Evolutionary conservation across 2,113 vertebrate genomes (phyloP).

Genomic region (Cyanistes caeruleus): DNA sequence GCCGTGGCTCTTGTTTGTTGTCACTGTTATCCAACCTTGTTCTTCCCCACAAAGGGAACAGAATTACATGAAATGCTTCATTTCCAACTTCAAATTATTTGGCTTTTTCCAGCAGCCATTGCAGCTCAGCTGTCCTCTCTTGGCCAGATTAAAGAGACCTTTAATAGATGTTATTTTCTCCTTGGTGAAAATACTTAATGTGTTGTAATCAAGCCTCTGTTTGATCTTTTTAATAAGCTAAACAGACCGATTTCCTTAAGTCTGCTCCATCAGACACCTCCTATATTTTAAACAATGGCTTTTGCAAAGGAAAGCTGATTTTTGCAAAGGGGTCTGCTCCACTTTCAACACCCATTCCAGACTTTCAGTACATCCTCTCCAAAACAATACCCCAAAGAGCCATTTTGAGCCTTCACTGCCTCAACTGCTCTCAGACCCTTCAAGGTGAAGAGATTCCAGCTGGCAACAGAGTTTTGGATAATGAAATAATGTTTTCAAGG

Average conservation of each 20-base stretch:
- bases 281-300: neutral
- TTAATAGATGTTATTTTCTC: constrained; percentile 46
- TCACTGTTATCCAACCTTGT: constrained; percentile 13
- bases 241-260: constrained; percentile 27
- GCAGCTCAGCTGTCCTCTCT: constrained; percentile 27
- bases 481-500: neutral
- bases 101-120: neutral
- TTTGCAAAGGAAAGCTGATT: neutral
- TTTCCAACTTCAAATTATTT: constrained; percentile 32
- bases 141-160: neutral
- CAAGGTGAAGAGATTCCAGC: neutral
- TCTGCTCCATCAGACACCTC: neutral
- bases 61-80: constrained; percentile 39
- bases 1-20: neutral
- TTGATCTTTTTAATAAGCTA: constrained; percentile 45
- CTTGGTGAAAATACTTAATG: neutral
- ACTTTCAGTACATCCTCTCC: neutral
- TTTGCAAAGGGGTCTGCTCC: neutral
- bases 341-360: neutral
- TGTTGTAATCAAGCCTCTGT: neutral
- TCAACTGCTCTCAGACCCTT: neutral
- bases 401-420: neutral
- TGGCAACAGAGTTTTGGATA: neutral
- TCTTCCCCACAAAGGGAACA: constrained; percentile 5
- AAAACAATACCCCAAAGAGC: neutral